Evolutionary conservation across 2,888 invertebrate genomes (phyloP), one percentile per base, ranked within the genome.

Genomic region (Caenorhabditis sulstoni): DNA sequence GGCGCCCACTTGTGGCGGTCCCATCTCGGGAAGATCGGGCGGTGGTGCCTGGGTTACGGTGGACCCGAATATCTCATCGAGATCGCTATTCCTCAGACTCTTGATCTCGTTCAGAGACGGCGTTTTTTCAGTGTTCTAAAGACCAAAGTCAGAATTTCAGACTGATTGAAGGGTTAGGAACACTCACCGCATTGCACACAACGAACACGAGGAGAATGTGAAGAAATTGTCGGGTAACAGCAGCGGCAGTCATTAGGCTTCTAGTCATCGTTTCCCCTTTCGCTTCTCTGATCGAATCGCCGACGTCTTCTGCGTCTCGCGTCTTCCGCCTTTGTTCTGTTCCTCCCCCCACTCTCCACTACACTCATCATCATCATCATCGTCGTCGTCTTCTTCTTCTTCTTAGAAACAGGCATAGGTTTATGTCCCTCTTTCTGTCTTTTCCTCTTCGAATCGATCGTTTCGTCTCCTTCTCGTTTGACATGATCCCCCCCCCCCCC

Each of bases 71-170:
- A 79, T 74, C n/a, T 74, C 79, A 18, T 79, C 79, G 5, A 79
- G 65, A 12, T 74, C 79, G 5, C 18, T 37, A 41, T 79, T 74
- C 5, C 52, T 47, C 11, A 79, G 65, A 20, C 59, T 67, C 49
- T 73, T 74, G 62, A 79, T 79, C 49, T 79, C 74, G 16, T 47
- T 74, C 14, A 79, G 52, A 0, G 79, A 74, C 3, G 79, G 79
- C 0, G 79, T 58, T 35, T 59, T 59, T 14, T 50, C 73, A 20
- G 61, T 44, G 16, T 23, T 50, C 79, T 79, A 65, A 16, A 71
- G 37, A 37, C 7, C 29, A 29, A 29, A 29, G 29, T 29, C 4
- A 5, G 4, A 29, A 29, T 29, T 29, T 29, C 7, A 5, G 29
- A 7, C 3, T 29, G 7, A 29, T 29, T 29, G 29, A 7, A 29